A percentile compares a stretch with the other conserved stretches of the same genome.
Evolutionary conservation across 2,113 vertebrate genomes (phyloP).

Genomic region (Mungos mungo): DNA sequence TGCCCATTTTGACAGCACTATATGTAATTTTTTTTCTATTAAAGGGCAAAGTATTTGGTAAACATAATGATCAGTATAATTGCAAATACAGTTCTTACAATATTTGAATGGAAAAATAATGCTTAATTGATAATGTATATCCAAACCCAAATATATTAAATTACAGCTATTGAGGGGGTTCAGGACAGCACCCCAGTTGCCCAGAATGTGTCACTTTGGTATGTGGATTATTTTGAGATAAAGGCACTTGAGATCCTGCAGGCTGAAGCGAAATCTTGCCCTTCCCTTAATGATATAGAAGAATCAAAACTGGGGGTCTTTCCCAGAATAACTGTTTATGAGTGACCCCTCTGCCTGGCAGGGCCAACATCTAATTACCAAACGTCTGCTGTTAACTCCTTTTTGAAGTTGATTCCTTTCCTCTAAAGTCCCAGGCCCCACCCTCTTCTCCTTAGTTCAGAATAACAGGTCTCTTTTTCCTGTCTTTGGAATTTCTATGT

Average conservation of each 20-base stretch:
- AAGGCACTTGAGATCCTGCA: background rate
- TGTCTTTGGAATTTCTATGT: background rate
- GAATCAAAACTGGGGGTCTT: background rate
- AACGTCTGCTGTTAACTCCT: background rate
- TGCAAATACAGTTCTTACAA: background rate
- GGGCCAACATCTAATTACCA: background rate
- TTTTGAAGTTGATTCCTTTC: background rate
- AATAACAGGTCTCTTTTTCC: background rate
- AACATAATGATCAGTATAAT: background rate
- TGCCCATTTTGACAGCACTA: background rate
- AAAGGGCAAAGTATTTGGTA: background rate
- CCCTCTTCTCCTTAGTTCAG: background rate
- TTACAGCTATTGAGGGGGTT: background rate
- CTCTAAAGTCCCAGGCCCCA: background rate
- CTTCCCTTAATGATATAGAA: background rate
- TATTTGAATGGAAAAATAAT: background rate
- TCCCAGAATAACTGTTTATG: background rate
- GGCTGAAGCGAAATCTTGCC: background rate
- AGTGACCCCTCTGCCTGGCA: background rate
- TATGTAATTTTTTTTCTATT: background rate
- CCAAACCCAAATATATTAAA: background rate
- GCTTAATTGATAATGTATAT: background rate
- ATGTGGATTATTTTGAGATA: background rate
- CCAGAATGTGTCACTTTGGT: background rate
- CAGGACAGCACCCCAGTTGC: background rate